Conservation (phyloP, 2,888 invertebrate species). For the Limnephilus marmoratus region DNA sequence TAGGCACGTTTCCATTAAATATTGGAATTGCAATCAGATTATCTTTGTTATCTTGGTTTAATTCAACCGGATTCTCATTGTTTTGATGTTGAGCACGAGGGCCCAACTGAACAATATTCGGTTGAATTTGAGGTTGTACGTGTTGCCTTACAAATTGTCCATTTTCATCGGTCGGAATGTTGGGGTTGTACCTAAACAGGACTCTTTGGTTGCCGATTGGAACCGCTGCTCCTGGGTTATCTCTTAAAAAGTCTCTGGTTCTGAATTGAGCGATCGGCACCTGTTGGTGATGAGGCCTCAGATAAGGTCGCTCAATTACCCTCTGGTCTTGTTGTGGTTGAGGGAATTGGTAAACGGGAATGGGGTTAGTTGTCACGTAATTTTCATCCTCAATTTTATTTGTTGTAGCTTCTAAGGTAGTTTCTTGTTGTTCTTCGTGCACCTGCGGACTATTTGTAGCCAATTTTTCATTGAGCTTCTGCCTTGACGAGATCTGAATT, state of each 20-base stretch:
- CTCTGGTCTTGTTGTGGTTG: slow-evolving; percentile 72
- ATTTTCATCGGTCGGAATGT: slow-evolving; percentile 71
- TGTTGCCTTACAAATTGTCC: slow-evolving; percentile 73
- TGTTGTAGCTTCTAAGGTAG: slow-evolving; percentile 76
- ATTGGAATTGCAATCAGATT: slow-evolving; percentile 75
- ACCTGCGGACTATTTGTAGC: slow-evolving; percentile 64
- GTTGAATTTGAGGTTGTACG: slow-evolving; percentile 46
- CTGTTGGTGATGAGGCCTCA: slow-evolving; percentile 69
- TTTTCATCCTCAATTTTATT: slow-evolving; percentile 76
- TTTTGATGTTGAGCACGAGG: slow-evolving; percentile 66
- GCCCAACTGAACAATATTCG: slow-evolving; percentile 58
- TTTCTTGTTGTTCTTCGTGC: slow-evolving; percentile 75
- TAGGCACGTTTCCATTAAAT: slow-evolving; percentile 74
- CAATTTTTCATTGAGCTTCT: slow-evolving; percentile 70
- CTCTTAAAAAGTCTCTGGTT: slow-evolving; percentile 75
- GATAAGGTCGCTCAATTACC: slow-evolving; percentile 73
- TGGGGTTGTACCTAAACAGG: slow-evolving; percentile 74
- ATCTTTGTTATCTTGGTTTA: slow-evolving; percentile 71
- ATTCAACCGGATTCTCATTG: slow-evolving; percentile 67
- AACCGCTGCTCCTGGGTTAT: slow-evolving; percentile 75
- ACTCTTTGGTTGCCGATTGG: slow-evolving; percentile 77
- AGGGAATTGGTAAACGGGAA: slow-evolving; percentile 78
- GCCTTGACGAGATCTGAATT: slow-evolving; percentile 75
- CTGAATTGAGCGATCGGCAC: slow-evolving; percentile 71
- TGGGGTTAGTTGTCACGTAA: slow-evolving; percentile 76